phyloP scores from a whole-genome alignment of 2,888 invertebrate species.

The Synanthedon vespiformis region DNA sequence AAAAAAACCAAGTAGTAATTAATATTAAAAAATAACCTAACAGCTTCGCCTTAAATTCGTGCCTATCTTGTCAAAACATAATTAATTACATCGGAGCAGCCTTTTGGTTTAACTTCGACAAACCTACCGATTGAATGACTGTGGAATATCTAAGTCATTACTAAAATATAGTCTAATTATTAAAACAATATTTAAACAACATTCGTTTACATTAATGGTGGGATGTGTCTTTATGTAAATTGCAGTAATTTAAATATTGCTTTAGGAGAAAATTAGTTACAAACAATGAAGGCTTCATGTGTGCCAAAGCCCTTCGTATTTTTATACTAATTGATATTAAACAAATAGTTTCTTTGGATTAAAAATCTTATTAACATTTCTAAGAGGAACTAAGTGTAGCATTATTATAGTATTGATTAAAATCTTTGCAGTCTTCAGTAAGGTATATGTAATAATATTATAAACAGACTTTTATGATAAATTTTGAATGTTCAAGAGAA shows the following conservation, averaged over 20 bases:
- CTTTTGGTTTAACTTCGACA: slow-evolving; percentile 56
- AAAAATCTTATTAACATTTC: slow-evolving; percentile 60
- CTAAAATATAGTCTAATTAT: slow-evolving; percentile 47
- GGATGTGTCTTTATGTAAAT: slow-evolving; percentile 47
- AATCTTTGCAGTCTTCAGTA: slow-evolving; percentile 21
- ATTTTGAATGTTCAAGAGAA: slow-evolving; percentile 17
- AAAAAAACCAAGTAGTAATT: slow-evolving; percentile 48
- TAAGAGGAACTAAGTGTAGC: slow-evolving; percentile 65
- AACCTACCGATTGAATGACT: slow-evolving; percentile 58
- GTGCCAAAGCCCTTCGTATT: slow-evolving; percentile 27
- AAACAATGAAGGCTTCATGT: slow-evolving; percentile 26
- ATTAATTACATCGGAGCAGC: slow-evolving; percentile 65
- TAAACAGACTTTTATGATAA: slow-evolving; percentile 21
- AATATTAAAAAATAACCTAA: slow-evolving; percentile 60
- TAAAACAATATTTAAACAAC: slow-evolving; percentile 63
- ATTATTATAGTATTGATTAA: slow-evolving; percentile 28
- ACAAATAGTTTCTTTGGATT: slow-evolving; percentile 62
- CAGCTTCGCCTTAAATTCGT: slow-evolving; percentile 69
- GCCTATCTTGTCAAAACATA: slow-evolving; percentile 60
- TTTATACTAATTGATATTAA: slow-evolving; percentile 42
- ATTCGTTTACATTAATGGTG: slow-evolving; percentile 59
- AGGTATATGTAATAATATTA: slow-evolving; percentile 15
- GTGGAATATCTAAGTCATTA: slow-evolving; percentile 63
- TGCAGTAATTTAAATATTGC: slow-evolving; percentile 61
- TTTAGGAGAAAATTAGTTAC: slow-evolving; percentile 43